Percentiles rank a stretch among this genome's conserved stretches.
Evolutionary conservation across 2,888 invertebrate genomes (phyloP).

Genomic region (Drosophila putrida): DNA sequence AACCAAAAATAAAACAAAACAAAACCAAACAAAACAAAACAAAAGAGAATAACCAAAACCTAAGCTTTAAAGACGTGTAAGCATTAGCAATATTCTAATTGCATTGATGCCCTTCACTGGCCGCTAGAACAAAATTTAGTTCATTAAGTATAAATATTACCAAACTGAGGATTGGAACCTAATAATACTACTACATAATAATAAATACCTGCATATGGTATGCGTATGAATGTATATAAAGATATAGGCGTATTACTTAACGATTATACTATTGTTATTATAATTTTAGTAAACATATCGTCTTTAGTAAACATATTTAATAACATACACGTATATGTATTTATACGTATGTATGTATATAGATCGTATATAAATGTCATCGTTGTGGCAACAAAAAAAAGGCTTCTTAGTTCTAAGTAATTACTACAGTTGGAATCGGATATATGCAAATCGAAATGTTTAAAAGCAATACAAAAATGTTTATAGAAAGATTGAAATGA

Average conservation of each 20-base stretch:
- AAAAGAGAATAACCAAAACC: slow-evolving; percentile 19
- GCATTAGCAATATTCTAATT: slow-evolving; percentile 45
- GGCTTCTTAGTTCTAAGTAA: slow-evolving; percentile 59
- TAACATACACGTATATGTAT: slow-evolving; percentile 20
- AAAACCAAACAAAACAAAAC: slow-evolving; percentile 14
- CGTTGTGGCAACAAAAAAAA: slow-evolving; percentile 57
- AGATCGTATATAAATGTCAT: slow-evolving; percentile 55
- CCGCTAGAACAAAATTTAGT: slow-evolving; percentile 76
- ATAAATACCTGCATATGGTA: slow-evolving; percentile 22
- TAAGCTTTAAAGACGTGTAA: slow-evolving; percentile 68
- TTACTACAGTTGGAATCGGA: slow-evolving; percentile 52
- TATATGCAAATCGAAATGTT: slow-evolving; percentile 31
- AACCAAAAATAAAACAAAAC: slow-evolving; percentile 26
- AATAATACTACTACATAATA: slow-evolving; percentile 29
- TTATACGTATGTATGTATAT: slow-evolving; percentile 33
- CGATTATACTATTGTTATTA: slow-evolving; percentile 32
- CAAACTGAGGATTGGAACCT: slow-evolving; percentile 15
- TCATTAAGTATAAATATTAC: slow-evolving; percentile 35
- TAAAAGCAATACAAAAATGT: slow-evolving; percentile 47
- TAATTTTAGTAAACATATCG: slow-evolving; percentile 71
- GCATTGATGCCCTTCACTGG: slow-evolving; percentile 80
- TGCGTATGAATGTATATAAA: slow-evolving; percentile 23
- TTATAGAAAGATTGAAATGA: slow-evolving; percentile 16
- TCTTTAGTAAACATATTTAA: slow-evolving; percentile 42
- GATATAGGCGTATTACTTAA: slow-evolving; percentile 18